These are phyloP conservation scores for Platerodrilus igneus DNA, from an alignment of 2,888 invertebrate genomes.

Conservation along the genomic window DNA sequence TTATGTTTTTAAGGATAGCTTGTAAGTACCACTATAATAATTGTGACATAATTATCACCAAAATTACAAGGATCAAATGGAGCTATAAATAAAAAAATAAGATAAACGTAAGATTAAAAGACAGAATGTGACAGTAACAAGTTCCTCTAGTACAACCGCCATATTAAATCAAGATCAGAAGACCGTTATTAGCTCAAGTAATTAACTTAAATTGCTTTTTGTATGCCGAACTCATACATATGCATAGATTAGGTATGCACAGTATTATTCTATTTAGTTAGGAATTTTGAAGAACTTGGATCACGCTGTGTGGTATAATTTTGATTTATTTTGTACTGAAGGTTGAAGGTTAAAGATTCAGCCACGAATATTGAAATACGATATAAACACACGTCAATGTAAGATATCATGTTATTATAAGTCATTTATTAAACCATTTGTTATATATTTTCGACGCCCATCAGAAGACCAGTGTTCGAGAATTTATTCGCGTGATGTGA, in stretches of 20 bases:
- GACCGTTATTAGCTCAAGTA: constrained; percentile 32
- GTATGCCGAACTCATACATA: constrained; percentile 30
- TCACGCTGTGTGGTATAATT: not conserved
- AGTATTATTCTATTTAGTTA: no score
- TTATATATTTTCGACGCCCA: constrained; percentile 35
- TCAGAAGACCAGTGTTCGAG: no score
- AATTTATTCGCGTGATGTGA: no score
- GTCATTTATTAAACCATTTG: constrained; percentile 35
- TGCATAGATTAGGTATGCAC: no score
- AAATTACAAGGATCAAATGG: constrained; percentile 26
- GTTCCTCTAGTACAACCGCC: constrained; percentile 30
- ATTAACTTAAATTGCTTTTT: constrained; percentile 33
- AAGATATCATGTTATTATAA: constrained; percentile 32
- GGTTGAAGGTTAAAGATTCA: constrained; percentile 17
- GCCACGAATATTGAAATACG: constrained; percentile 24
- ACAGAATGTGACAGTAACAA: constrained; percentile 33
- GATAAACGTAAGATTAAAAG: constrained; percentile 30
- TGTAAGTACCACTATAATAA: constrained; percentile 20
- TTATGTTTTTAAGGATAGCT: no score
- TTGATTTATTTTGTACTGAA: constrained; percentile 8
- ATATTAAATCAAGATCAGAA: constrained; percentile 33
- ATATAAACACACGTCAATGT: constrained; percentile 19
- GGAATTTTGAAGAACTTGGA: no score
- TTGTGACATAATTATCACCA: constrained; percentile 23
- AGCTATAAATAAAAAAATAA: constrained; percentile 32